A percentile compares a stretch with the other conserved stretches of the same genome.
Conservation (phyloP, 2,888 invertebrate species). For the Zaprionus bogoriensis region DNA sequence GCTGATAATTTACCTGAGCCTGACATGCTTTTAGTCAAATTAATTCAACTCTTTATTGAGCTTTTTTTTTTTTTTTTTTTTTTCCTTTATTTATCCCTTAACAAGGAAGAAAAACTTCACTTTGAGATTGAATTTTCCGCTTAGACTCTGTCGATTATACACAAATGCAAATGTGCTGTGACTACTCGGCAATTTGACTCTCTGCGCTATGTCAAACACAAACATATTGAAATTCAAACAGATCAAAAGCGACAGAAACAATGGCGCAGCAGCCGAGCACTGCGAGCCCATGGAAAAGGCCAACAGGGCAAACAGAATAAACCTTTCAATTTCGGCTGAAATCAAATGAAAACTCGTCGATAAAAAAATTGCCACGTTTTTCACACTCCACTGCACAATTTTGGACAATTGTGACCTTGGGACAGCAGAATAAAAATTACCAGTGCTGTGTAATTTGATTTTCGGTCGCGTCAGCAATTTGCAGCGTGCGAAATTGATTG, state of each 20-base stretch:
- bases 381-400: slow-evolving; percentile 17
- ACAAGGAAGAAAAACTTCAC: neutral
- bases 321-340: slow-evolving; percentile 28
- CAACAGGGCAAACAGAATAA: slow-evolving; percentile 7
- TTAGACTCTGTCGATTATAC: neutral
- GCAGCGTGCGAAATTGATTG: too few relatives aligned
- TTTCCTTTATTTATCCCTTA: too few relatives aligned
- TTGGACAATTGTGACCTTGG: slow-evolving; percentile 6
- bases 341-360: slow-evolving; percentile 5
- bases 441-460: too few relatives aligned
- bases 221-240: slow-evolving; percentile 49
- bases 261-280: neutral
- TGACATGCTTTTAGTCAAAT: too few relatives aligned
- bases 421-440: neutral
- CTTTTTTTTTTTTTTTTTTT: too few relatives aligned
- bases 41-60: too few relatives aligned
- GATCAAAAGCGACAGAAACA: slow-evolving; percentile 25
- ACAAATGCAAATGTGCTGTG: slow-evolving; percentile 4
- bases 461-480: too few relatives aligned
- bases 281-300: slow-evolving; percentile 13
- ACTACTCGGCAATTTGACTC: slow-evolving; percentile 23
- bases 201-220: slow-evolving; percentile 26
- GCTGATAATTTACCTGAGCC: too few relatives aligned
- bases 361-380: slow-evolving; percentile 6
- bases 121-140: neutral